Conservation (phyloP, 1,140 invertebrate genomes). For the Drosophila tsacasi region DNA sequence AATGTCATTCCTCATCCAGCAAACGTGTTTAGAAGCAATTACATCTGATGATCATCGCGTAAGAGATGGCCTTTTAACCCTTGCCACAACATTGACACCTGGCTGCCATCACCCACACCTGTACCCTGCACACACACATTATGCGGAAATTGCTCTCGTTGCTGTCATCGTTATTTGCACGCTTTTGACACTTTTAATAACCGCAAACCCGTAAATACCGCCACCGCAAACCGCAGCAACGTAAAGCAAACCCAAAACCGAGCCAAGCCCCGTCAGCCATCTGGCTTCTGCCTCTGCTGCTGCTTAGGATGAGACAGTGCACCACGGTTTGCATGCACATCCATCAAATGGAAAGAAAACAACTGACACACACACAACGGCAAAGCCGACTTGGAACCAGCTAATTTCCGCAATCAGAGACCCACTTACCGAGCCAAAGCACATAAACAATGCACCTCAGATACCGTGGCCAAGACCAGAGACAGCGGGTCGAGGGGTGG, state of each 20-base stretch:
- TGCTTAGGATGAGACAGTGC: conserved; percentile 15
- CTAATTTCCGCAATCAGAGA: conserved; percentile 82
- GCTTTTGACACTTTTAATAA: conserved; percentile 78
- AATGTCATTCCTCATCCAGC: not conserved
- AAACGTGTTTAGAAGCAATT: conserved; percentile 21
- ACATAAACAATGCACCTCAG: conserved; percentile 68
- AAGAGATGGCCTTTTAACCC: not conserved
- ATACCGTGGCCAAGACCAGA: conserved; percentile 9
- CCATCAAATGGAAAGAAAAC: conserved; percentile 76
- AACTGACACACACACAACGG: conserved; percentile 17
- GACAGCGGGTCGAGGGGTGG: not conserved
- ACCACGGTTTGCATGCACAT: conserved; percentile 75
- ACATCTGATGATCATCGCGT: conserved; percentile 8
- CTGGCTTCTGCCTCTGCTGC: conserved; percentile 5
- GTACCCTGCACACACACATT: conserved; percentile 12
- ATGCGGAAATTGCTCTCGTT: conserved; percentile 42
- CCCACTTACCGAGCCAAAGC: conserved; percentile 72
- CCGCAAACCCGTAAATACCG: conserved; percentile 74
- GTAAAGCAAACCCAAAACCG: conserved; percentile 53
- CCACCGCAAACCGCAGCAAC: conserved; percentile 52
- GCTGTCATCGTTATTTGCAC: conserved; percentile 71
- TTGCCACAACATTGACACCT: conserved; percentile 36
- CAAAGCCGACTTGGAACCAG: conserved; percentile 55
- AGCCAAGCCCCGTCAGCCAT: conserved; percentile 25
- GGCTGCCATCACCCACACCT: conserved; percentile 32